Conservation (phyloP, 2,113 vertebrate genomes). For the Panthera uncia region DNA sequence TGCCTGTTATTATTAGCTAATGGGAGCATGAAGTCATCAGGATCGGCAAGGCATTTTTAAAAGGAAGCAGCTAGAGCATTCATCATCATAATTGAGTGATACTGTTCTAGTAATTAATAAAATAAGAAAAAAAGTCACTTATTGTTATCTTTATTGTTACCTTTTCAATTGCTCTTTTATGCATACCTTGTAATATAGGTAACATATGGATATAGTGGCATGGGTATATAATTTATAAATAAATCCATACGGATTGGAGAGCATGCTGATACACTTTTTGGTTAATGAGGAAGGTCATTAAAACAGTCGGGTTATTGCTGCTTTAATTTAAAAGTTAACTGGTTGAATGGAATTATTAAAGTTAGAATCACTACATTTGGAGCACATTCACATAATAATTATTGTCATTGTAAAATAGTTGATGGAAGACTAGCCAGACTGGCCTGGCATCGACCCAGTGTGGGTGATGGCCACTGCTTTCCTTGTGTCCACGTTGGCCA, state of each 20-base stretch:
- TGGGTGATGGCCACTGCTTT: background rate
- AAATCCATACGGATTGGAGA: background rate
- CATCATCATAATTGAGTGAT: background rate
- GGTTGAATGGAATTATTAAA: slow-evolving; percentile 30
- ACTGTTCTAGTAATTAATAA: background rate
- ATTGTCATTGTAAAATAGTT: slow-evolving; percentile 10
- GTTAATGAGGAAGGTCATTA: slow-evolving; percentile 4
- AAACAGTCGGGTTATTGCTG: background rate
- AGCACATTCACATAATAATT: background rate
- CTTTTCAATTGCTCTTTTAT: background rate
- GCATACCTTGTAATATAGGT: background rate
- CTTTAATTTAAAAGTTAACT: slow-evolving; percentile 16
- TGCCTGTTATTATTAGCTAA: background rate
- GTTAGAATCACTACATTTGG: background rate
- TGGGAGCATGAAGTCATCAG: background rate
- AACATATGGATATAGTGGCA: background rate
- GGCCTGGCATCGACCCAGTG: accelerated
- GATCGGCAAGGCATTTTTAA: background rate
- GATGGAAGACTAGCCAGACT: background rate
- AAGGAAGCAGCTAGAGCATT: background rate
- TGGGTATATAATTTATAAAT: background rate
- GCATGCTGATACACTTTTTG: background rate
- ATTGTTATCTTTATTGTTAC: background rate
- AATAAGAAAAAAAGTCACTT: background rate
- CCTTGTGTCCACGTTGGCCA: background rate